Evolutionary conservation across 2,888 invertebrate genomes (phyloP).

Genomic region (Hesperia comma): DNA sequence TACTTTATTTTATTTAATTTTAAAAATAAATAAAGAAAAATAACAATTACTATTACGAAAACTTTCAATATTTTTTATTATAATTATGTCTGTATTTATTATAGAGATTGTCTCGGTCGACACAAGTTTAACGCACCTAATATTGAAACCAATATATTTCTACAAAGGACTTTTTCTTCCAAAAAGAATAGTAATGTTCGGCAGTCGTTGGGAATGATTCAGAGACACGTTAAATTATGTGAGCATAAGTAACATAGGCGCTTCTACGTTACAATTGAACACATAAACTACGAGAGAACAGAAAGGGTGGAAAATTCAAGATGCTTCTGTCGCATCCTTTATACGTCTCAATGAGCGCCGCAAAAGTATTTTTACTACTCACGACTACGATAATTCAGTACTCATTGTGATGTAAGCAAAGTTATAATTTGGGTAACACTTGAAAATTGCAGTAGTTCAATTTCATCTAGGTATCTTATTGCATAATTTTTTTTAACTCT

Average conservation of each 20-base stretch:
- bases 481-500: too few relatives aligned
- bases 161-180: neutral
- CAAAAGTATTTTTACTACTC: neutral
- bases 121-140: neutral
- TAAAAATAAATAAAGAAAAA: too few relatives aligned
- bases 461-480: too few relatives aligned
- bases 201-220: slow-evolving; percentile 40
- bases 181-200: slow-evolving; percentile 19
- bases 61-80: too few relatives aligned
- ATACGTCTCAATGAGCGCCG: slow-evolving; percentile 10
- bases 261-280: slow-evolving; percentile 40
- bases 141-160: slow-evolving; percentile 25
- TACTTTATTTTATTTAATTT: too few relatives aligned
- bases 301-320: slow-evolving; percentile 22
- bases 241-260: slow-evolving; percentile 37
- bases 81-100: too few relatives aligned
- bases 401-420: too few relatives aligned
- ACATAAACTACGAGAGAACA: slow-evolving; percentile 34
- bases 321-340: slow-evolving; percentile 9
- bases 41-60: too few relatives aligned
- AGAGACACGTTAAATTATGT: slow-evolving; percentile 38
- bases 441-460: too few relatives aligned
- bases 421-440: too few relatives aligned
- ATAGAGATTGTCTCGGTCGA: too few relatives aligned
- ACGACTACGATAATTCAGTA: neutral